Percentiles rank a stretch among this genome's conserved stretches.
Conservation (phyloP, 2,888 invertebrate species). For the Polylopha cassiicola region DNA sequence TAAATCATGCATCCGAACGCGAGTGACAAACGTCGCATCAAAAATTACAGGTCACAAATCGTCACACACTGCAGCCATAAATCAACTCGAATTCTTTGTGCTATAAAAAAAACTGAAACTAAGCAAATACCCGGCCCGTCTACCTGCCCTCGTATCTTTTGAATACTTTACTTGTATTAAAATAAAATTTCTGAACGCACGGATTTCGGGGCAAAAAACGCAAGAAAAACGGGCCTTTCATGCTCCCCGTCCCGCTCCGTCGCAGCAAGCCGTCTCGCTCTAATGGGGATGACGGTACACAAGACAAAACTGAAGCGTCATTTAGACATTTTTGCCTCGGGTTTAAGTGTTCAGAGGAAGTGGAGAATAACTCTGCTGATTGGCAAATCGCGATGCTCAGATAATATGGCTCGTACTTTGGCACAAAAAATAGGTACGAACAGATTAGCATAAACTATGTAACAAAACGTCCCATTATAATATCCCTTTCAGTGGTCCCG, state of each 20-base stretch:
- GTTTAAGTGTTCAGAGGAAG: slow-evolving; percentile 28
- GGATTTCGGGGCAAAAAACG: slow-evolving; percentile 71
- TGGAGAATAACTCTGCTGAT: slow-evolving; percentile 14
- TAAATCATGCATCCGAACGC: slow-evolving; percentile 61
- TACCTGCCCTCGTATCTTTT: slow-evolving; percentile 74
- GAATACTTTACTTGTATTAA: slow-evolving; percentile 74
- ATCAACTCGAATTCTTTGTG: slow-evolving; percentile 71
- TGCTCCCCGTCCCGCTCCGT: slow-evolving; percentile 39
- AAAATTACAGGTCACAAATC: slow-evolving; percentile 75
- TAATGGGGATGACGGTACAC: slow-evolving; percentile 50
- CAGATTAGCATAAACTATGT: slow-evolving; percentile 16
- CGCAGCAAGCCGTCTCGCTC: slow-evolving; percentile 38
- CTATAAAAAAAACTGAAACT: slow-evolving; percentile 57
- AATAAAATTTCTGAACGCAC: slow-evolving; percentile 72
- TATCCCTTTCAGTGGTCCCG: slow-evolving; percentile 21
- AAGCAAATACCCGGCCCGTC: slow-evolving; percentile 71
- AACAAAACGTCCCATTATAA: slow-evolving; percentile 19
- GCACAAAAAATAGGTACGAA: slow-evolving; percentile 13
- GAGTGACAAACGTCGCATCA: slow-evolving; percentile 74
- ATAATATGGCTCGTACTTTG: slow-evolving; percentile 9
- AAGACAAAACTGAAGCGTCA: slow-evolving; percentile 46
- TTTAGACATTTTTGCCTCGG: slow-evolving; percentile 48
- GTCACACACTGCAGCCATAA: slow-evolving; percentile 68
- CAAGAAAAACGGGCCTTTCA: slow-evolving; percentile 67
- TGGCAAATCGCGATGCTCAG: slow-evolving; percentile 2